Conservation (phyloP, 2,888 invertebrate species). For the Sericinus montela region DNA sequence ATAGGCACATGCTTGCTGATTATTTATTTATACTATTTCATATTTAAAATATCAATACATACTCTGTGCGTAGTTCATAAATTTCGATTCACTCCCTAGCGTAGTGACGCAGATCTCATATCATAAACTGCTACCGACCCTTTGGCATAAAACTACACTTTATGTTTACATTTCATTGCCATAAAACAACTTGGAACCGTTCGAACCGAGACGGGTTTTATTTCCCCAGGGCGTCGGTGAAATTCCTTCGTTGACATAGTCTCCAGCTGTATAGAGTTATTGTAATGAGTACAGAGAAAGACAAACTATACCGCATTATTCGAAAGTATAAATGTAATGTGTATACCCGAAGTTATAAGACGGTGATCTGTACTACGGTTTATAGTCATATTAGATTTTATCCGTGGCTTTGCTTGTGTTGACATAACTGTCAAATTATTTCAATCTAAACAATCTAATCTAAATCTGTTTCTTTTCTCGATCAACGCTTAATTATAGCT, state of each 20-base stretch:
- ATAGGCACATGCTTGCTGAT: no score
- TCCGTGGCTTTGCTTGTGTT: no score
- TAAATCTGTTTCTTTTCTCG: no score
- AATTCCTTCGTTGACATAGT: slow-evolving; percentile 1
- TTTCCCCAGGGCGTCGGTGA: not conserved
- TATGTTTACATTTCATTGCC: slow-evolving; percentile 14
- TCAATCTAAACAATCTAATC: no score
- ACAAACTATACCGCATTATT: not conserved
- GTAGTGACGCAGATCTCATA: not conserved
- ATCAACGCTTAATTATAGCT: no score
- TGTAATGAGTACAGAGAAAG: slow-evolving; percentile 1
- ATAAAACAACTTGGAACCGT: slow-evolving; percentile 9
- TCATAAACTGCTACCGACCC: not conserved
- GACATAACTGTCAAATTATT: no score
- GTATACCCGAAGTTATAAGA: no score
- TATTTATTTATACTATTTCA: no score
- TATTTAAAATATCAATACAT: no score
- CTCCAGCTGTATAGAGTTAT: slow-evolving; percentile 1
- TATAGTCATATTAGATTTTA: no score
- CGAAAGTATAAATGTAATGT: not conserved
- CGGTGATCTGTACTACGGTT: no score
- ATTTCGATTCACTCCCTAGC: not conserved
- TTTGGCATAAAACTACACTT: slow-evolving; percentile 2
- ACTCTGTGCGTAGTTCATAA: no score
- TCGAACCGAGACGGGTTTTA: slow-evolving; percentile 3